Base-by-base conservation (phyloP, 1,140 invertebrate species). In the Philopotamus ludificatus region DNA sequence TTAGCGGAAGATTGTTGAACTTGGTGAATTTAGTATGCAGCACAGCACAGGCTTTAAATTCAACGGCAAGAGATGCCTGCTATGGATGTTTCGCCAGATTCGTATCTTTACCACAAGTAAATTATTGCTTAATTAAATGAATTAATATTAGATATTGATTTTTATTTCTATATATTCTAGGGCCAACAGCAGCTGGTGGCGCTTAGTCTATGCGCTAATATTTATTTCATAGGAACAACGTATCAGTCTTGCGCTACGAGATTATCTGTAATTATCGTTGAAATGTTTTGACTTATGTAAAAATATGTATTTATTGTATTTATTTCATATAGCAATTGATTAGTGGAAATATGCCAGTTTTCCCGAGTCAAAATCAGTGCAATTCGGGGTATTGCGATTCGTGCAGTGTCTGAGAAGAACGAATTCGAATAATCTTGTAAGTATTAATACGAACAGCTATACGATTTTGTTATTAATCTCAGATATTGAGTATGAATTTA, bases 331-430 rank as follows among this genome's bases (percentile, higher is more conserved):
- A 10, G 25, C 63, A n/a, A n/a, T n/a, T n/a, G n/a, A n/a, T n/a
- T 3, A 28, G 49, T 15, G 45, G 47, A 10, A 63, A 58, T 50
- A 47, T 26, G 10, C 47, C 49, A 50, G 41, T 65, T 55, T 60
- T 55, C 0, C 63, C 63, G 1, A 25, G 15, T 0, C 65, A 61
- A 16, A 67, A 59, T 2, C 55, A 71, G 20, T 77, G 82, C 55
- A 81, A 78, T 22, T 78, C 79, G 70, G 81, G 81, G 12, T 84
- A 83, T 70, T 84, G 83, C 71, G 78, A 81, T 84, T 83, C 72
- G 82, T 83, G 3, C 75, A 79, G 3, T 84, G 82, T 65, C 72
- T 84, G 34, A 71, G 82, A 71, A 77, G 80, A 70, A 74, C 76
- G 1, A 84, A 84, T 73, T 80, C 82, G 20, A 73, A 80, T 64